Evolutionary conservation across 2,113 vertebrate genomes (phyloP).

Genomic region (Isurus oxyrinchus): DNA sequence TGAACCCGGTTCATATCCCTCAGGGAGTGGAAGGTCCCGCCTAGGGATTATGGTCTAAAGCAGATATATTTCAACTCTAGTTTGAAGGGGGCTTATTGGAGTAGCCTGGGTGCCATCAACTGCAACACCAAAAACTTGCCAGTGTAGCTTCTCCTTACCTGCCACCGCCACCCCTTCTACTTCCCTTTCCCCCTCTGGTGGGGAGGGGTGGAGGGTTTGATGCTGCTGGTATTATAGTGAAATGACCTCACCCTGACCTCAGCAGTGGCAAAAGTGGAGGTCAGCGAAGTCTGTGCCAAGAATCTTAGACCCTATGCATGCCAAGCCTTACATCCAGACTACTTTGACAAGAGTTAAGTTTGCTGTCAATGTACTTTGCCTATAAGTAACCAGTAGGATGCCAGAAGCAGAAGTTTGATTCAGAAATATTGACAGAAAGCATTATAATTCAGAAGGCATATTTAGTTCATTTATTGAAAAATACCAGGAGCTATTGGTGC

Average conservation of each 20-base stretch:
- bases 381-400: background rate
- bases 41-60: background rate
- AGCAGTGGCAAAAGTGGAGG: background rate
- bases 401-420: background rate
- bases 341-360: background rate
- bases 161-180: background rate
- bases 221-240: background rate
- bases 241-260: background rate
- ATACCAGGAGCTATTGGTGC: background rate
- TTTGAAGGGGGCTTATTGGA: background rate
- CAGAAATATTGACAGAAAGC: background rate
- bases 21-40: background rate
- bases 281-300: background rate
- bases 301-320: background rate
- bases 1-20: background rate
- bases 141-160: background rate
- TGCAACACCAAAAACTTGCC: background rate
- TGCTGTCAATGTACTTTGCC: background rate
- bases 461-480: background rate
- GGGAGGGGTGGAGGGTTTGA: too few species aligned
- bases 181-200: too few species aligned
- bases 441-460: background rate
- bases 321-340: background rate
- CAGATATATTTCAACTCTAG: background rate
- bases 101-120: background rate